These are phyloP conservation scores for Platyura marginata DNA, from an alignment of 1,140 invertebrate species.

Conservation along the genomic window DNA sequence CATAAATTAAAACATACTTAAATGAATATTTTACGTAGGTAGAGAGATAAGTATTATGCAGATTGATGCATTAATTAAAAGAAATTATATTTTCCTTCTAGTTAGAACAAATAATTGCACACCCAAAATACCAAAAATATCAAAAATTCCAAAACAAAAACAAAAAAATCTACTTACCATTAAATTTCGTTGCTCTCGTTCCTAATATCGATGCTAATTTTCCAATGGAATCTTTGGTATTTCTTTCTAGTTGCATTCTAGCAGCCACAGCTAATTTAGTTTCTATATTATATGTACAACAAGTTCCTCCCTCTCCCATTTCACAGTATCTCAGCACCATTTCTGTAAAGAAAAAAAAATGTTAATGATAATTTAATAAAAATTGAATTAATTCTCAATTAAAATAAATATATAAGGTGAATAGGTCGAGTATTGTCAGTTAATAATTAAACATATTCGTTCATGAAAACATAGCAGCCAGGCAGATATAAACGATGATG, in stretches of 20 bases:
- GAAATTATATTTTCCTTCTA: too few relatives aligned
- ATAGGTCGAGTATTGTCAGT: neutral
- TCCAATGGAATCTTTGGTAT: conserved; percentile 22
- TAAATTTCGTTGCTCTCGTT: conserved; percentile 28
- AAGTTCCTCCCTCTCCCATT: conserved; percentile 19
- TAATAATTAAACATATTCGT: neutral
- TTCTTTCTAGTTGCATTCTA: conserved; percentile 19
- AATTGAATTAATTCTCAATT: neutral
- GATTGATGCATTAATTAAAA: too few relatives aligned
- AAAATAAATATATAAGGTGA: neutral
- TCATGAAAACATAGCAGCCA: too few relatives aligned
- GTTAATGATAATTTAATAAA: neutral
- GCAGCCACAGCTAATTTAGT: conserved; percentile 19
- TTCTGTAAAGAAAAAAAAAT: conserved; percentile 10
- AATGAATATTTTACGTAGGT: too few relatives aligned
- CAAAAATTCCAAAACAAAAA: too few relatives aligned
- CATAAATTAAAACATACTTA: too few relatives aligned
- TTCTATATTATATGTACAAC: conserved; percentile 23
- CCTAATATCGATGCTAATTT: conserved; percentile 25
- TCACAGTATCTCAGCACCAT: conserved; percentile 21
- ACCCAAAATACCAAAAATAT: too few relatives aligned
- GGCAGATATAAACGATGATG: too few relatives aligned
- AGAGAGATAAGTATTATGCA: too few relatives aligned
- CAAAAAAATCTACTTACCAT: too few relatives aligned
- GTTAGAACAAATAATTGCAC: too few relatives aligned